phyloP scores from a whole-genome alignment of 2,797 vertebrate genomes.

The Gymnodraco acuticeps region DNA sequence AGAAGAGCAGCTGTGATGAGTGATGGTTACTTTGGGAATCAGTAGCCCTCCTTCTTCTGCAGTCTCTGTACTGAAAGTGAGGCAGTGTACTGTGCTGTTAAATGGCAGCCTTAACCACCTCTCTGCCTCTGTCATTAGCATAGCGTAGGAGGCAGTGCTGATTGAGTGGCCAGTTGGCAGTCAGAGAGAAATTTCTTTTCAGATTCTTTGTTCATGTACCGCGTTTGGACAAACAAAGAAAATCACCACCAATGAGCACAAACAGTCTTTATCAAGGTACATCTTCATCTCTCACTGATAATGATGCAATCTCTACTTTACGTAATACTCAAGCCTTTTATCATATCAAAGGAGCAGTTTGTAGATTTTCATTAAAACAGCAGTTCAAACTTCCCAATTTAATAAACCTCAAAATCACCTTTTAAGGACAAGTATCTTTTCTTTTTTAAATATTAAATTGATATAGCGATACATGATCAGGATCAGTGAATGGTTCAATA shows the following conservation, averaged over 20 bases:
- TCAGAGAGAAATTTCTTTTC: conserved; percentile 60
- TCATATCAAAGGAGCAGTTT: background rate
- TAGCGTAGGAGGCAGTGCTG: conserved; percentile 79
- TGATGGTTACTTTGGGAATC: conserved; percentile 28
- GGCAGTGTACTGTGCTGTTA: conserved; percentile 56
- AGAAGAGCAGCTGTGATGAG: conserved; percentile 8
- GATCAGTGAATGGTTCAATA: background rate
- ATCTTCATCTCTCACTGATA: conserved; percentile 4
- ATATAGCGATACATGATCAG: background rate
- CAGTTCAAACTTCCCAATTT: background rate
- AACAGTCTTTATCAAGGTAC: background rate
- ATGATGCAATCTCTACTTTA: conserved; percentile 14
- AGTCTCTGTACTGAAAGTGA: conserved; percentile 40
- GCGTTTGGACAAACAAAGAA: conserved; percentile 17
- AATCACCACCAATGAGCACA: conserved; percentile 16
- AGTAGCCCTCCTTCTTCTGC: conserved; percentile 42
- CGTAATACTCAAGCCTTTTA: conserved; percentile 14
- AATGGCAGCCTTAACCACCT: conserved; percentile 70
- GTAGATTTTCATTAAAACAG: conserved; percentile 2
- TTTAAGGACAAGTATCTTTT: background rate
- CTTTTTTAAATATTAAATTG: background rate
- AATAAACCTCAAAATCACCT: no score
- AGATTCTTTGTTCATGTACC: conserved; percentile 63
- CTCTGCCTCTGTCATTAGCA: conserved; percentile 78
- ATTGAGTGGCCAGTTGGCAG: conserved; percentile 79